Conservation (phyloP, 2,888 invertebrate species). For the Caenorhabditis sp. region DNA sequence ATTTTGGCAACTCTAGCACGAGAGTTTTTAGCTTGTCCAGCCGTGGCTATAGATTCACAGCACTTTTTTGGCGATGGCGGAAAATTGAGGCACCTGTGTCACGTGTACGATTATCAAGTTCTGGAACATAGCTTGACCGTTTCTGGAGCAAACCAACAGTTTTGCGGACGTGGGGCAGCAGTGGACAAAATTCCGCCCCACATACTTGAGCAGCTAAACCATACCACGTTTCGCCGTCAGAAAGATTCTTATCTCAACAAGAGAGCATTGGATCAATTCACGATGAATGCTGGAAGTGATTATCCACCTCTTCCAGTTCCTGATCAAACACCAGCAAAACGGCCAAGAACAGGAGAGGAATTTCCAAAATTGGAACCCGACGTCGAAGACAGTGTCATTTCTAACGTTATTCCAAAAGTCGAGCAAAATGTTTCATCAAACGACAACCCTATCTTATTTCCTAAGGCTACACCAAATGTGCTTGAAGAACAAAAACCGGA, state of each 20-base stretch:
- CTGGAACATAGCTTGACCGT: slow-evolving; percentile 24
- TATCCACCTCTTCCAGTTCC: too few relatives aligned
- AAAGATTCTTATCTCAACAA: neutral
- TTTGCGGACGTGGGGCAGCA: slow-evolving; percentile 16
- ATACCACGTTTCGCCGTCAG: neutral
- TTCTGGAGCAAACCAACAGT: slow-evolving; percentile 24
- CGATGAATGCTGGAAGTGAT: too few relatives aligned
- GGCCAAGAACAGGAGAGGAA: too few relatives aligned
- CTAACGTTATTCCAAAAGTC: too few relatives aligned
- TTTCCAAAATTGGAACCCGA: too few relatives aligned
- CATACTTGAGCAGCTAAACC: slow-evolving; percentile 14
- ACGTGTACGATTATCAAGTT: neutral
- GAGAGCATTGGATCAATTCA: too few relatives aligned
- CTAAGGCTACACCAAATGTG: too few relatives aligned
- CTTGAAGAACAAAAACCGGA: too few relatives aligned
- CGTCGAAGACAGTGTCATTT: too few relatives aligned
- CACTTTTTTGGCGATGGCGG: slow-evolving; percentile 31
- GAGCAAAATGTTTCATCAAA: too few relatives aligned
- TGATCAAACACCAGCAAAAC: neutral
- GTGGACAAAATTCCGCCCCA: neutral
- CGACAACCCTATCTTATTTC: too few relatives aligned
- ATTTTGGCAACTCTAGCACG: slow-evolving; percentile 22
- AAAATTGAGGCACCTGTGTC: slow-evolving; percentile 28
- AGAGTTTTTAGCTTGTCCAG: slow-evolving; percentile 47
- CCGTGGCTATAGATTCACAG: slow-evolving; percentile 26